Base-by-base conservation (phyloP, 2,888 invertebrate genomes). In the Portevinia maculata region DNA sequence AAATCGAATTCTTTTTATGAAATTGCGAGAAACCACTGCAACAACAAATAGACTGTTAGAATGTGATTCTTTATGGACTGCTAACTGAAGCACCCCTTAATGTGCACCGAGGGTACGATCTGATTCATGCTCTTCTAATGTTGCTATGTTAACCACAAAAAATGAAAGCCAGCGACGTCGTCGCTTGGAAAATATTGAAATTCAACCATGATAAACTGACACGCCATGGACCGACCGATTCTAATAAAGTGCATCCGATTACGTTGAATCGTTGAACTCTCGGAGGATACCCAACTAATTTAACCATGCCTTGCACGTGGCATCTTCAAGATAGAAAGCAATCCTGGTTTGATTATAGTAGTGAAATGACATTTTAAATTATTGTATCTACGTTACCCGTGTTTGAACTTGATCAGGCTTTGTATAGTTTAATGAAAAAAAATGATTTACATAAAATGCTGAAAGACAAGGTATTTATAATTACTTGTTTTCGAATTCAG, bases 1-100 rank as follows among this genome's bases (percentile, higher is more conserved):
- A 69, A 60, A 74, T 69, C 70, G 60, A 70, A 75, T 70, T 59
- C 15, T 21, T 55, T 50, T 41, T 52, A 48, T 30, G 30, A 62
- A 78, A 70, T 62, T 60, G 67, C 53, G 59, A 75, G 64, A 81
- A 81, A 81, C 70, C 81, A 81, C 76, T 53, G 76, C 83, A 78
- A 78, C 78, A 62, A 73, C 83, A 78, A 60, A 78, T 24, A 55
- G 62, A 39, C 67, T 55, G 48, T 65, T 70, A 70, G 76, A 76
- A 75, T 71, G 55, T 71, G 50, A 71, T 71, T 83, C 71, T 83
- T 83, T 78, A 83, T 83, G 71, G 41, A 73, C 67, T 71, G 71
- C 60, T 83, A 71, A 76, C 83, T 73, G 83, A 71, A 71, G 71
- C 83, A 73, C 48, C 78, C 76, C 70, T 83, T 83, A 83, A 83